Evolutionary conservation across 2,888 invertebrate genomes (phyloP).

Genomic region (Deroplatys truncata): DNA sequence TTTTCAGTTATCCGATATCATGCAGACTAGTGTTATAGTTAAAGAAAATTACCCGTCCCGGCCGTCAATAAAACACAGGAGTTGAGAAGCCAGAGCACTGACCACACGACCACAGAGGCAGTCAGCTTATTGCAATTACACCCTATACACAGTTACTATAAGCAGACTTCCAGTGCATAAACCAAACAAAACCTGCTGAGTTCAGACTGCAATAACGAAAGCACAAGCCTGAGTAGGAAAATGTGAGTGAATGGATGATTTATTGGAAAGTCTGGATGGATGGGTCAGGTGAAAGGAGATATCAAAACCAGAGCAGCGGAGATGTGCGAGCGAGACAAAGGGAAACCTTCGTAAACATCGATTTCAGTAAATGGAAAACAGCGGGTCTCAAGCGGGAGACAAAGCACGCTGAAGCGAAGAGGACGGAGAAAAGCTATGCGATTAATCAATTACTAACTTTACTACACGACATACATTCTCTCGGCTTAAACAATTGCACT

Average conservation of each 20-base stretch:
- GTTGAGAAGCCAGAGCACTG: no score
- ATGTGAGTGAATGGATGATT: background rate
- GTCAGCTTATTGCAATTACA: no score
- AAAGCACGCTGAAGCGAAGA: background rate
- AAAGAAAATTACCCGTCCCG: no score
- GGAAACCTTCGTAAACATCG: background rate
- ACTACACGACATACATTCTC: background rate
- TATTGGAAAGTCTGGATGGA: background rate
- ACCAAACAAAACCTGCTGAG: no score
- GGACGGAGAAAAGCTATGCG: background rate
- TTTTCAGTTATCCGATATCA: no score
- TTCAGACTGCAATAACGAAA: background rate
- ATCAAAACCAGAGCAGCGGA: background rate
- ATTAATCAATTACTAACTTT: background rate
- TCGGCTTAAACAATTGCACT: background rate
- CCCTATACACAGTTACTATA: no score
- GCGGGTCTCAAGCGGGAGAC: background rate
- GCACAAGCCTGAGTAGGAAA: background rate
- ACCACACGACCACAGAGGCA: no score
- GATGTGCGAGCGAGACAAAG: background rate
- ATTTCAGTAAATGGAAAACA: background rate
- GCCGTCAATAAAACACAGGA: no score
- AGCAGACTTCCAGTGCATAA: no score
- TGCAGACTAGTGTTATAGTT: no score
- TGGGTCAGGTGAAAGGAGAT: background rate